These are phyloP conservation scores for Coreius guichenoti DNA, from an alignment of 2,797 vertebrate species.

Conservation along the genomic window DNA sequence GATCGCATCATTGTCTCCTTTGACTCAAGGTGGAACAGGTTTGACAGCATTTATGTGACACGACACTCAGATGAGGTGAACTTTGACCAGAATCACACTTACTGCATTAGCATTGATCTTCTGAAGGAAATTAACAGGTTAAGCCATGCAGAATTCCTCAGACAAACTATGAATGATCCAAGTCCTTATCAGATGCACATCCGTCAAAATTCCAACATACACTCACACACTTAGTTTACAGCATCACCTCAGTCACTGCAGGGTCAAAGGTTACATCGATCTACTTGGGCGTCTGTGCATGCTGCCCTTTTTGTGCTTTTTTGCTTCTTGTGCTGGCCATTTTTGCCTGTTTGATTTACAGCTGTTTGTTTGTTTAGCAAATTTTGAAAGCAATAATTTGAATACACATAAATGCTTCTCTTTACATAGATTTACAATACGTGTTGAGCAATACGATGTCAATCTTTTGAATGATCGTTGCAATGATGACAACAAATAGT, in stretches of 20 bases:
- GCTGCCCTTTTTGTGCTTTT: not conserved
- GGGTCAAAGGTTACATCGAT: not conserved
- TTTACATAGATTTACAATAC: not conserved
- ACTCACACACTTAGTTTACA: not conserved
- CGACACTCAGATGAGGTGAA: not conserved
- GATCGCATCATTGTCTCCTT: slow-evolving; percentile 48
- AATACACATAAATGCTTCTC: not conserved
- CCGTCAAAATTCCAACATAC: not conserved
- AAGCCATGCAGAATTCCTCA: not conserved
- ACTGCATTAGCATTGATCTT: slow-evolving; percentile 33
- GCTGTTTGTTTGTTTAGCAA: too few species aligned
- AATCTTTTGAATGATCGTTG: not conserved
- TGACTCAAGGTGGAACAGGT: rapidly evolving
- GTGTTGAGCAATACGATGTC: not conserved
- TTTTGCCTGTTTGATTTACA: not conserved
- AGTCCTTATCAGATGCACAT: not conserved
- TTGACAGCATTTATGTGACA: slow-evolving; percentile 49
- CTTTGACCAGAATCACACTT: slow-evolving; percentile 40
- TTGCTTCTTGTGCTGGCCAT: not conserved
- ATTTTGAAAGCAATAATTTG: not conserved
- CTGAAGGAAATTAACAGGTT: not conserved
- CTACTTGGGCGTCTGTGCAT: not conserved
- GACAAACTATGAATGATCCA: not conserved
- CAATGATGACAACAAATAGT: not conserved
- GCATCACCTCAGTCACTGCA: not conserved